Evolutionary conservation across 2,797 vertebrate species (phyloP).

Genomic region (Spondyliosoma cantharus): DNA sequence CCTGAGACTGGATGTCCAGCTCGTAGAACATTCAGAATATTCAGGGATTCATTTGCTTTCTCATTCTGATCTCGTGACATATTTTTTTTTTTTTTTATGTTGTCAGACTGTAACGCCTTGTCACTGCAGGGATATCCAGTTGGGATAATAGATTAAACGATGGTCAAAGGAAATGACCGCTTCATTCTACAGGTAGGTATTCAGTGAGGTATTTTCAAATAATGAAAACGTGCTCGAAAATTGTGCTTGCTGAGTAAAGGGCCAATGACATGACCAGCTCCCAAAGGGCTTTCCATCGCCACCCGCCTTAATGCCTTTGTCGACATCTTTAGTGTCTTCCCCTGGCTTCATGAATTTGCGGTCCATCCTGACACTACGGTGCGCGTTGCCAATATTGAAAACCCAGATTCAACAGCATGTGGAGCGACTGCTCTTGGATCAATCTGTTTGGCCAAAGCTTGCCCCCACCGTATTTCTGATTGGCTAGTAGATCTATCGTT

Average conservation of each 20-base stretch:
- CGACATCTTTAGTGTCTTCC: too few species aligned
- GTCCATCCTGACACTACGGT: too few species aligned
- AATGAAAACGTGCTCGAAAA: background rate
- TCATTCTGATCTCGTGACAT: background rate
- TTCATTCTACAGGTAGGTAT: background rate
- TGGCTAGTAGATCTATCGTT: too few species aligned
- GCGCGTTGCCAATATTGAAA: too few species aligned
- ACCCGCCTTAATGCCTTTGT: too few species aligned
- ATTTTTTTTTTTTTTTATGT: background rate
- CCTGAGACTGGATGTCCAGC: slow-evolving; percentile 50
- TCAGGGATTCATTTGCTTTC: background rate
- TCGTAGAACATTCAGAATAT: background rate
- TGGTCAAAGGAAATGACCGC: background rate
- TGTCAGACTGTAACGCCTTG: background rate
- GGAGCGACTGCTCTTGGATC: too few species aligned
- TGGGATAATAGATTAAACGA: background rate
- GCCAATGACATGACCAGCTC: too few species aligned
- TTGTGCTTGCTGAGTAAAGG: background rate
- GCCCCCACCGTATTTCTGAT: too few species aligned
- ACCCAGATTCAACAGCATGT: too few species aligned
- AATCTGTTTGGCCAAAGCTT: too few species aligned
- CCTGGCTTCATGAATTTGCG: too few species aligned
- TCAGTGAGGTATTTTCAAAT: slow-evolving; percentile 4
- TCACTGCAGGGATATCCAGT: background rate
- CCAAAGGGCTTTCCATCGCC: too few species aligned